phyloP scores from a whole-genome alignment of 2,888 invertebrate genomes.

The Tyria jacobaeae region DNA sequence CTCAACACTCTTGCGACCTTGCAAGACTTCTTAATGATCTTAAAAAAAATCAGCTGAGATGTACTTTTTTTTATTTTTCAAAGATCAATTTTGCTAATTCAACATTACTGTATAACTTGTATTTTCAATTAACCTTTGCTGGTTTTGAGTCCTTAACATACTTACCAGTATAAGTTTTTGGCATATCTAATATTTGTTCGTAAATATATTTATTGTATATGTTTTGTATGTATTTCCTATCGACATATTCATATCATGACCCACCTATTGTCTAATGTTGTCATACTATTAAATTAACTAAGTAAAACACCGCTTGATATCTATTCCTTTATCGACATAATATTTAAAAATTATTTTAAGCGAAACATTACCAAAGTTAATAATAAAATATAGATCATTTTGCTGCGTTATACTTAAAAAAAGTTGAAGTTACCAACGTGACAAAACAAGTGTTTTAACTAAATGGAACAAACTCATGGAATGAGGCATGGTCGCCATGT shows the following conservation, averaged over 20 bases:
- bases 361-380: too few relatives aligned
- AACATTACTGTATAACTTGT: not conserved
- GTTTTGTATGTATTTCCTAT: not conserved
- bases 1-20: not conserved
- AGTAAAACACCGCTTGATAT: not conserved
- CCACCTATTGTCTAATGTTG: not conserved
- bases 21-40: not conserved
- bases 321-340: not conserved
- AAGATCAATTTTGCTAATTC: not conserved
- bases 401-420: too few relatives aligned
- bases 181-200: too few relatives aligned
- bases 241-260: not conserved
- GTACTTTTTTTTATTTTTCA: too few relatives aligned
- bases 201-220: not conserved
- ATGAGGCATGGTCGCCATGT: too few relatives aligned
- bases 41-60: constrained; percentile 2
- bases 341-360: too few relatives aligned
- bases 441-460: too few relatives aligned
- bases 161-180: too few relatives aligned
- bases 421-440: too few relatives aligned
- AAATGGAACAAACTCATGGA: too few relatives aligned
- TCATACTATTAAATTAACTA: not conserved
- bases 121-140: not conserved
- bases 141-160: not conserved
- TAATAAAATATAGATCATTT: too few relatives aligned